phyloP scores from a whole-genome alignment of 2,888 invertebrate genomes.

The Drosophila recens region DNA sequence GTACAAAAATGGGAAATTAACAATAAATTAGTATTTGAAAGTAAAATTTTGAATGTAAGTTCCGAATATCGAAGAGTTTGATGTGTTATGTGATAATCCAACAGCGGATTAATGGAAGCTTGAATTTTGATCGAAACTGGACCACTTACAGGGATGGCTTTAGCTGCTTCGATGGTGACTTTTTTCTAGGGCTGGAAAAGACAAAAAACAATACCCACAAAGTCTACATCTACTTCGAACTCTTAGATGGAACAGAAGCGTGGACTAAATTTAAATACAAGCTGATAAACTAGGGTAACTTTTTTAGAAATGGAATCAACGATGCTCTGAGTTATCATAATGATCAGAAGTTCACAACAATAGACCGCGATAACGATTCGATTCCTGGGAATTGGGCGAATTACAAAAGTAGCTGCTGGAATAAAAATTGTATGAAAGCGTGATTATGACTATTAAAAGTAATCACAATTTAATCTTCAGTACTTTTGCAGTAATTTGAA shows the following conservation, averaged over 20 bases:
- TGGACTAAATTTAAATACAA: not conserved
- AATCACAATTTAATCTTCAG: not conserved
- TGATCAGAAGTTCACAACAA: not conserved
- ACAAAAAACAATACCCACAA: not conserved
- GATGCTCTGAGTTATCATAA: not conserved
- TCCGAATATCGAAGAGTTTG: not conserved
- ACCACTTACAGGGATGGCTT: not conserved
- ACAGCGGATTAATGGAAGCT: not conserved
- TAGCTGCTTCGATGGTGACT: not conserved
- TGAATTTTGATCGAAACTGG: not conserved
- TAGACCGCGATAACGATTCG: not conserved
- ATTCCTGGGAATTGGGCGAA: not conserved
- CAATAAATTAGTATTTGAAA: too few relatives aligned
- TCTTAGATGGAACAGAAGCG: too few relatives aligned
- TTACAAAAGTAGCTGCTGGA: not conserved
- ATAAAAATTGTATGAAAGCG: not conserved
- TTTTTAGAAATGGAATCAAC: not conserved
- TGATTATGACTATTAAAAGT: not conserved
- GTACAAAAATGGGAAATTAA: too few relatives aligned
- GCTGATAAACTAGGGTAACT: not conserved
- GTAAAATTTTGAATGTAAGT: not conserved
- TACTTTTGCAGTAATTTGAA: not conserved
- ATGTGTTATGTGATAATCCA: not conserved
- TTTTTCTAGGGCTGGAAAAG: not conserved
- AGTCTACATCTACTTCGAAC: too few relatives aligned